These are phyloP conservation scores for Megalonaias nervosa DNA, from an alignment of 1,140 invertebrate species.

Conservation along the genomic window DNA sequence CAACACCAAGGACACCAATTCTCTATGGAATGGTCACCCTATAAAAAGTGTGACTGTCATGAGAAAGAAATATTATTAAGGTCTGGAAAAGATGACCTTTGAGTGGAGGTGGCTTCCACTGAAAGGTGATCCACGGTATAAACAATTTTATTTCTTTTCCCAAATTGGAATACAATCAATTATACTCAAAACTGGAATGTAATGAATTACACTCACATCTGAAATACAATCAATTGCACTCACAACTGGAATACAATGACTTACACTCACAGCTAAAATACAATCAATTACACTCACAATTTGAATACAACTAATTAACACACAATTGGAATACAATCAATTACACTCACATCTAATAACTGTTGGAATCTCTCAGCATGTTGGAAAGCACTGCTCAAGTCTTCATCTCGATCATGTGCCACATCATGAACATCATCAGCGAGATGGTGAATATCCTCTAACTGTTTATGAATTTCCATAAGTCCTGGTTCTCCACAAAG, in stretches of 20 bases:
- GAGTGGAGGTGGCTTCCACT: too few relatives aligned
- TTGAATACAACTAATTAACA: constrained; percentile 20
- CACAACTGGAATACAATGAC: background rate
- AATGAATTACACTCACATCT: constrained; percentile 66
- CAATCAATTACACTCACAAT: too few relatives aligned
- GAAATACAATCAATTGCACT: constrained; percentile 71
- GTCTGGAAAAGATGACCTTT: too few relatives aligned
- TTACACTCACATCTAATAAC: constrained; percentile 79
- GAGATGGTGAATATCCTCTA: constrained; percentile 77
- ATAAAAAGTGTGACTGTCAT: too few relatives aligned
- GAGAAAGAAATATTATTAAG: too few relatives aligned
- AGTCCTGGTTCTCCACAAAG: constrained; percentile 96
- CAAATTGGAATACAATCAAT: background rate
- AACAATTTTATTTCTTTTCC: too few relatives aligned
- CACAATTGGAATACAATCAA: constrained; percentile 41
- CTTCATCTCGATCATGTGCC: constrained; percentile 71
- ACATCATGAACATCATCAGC: constrained; percentile 68
- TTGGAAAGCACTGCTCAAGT: constrained; percentile 94
- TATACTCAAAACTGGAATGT: constrained; percentile 29
- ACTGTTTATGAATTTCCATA: constrained; percentile 96
- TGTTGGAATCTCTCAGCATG: constrained; percentile 97
- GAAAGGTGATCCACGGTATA: too few relatives aligned
- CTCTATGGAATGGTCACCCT: too few relatives aligned
- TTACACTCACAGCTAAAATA: constrained; percentile 75
- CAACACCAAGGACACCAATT: too few relatives aligned